Conservation (phyloP, 2,113 vertebrate genomes). For the Aspidoscelis tigris region DNA sequence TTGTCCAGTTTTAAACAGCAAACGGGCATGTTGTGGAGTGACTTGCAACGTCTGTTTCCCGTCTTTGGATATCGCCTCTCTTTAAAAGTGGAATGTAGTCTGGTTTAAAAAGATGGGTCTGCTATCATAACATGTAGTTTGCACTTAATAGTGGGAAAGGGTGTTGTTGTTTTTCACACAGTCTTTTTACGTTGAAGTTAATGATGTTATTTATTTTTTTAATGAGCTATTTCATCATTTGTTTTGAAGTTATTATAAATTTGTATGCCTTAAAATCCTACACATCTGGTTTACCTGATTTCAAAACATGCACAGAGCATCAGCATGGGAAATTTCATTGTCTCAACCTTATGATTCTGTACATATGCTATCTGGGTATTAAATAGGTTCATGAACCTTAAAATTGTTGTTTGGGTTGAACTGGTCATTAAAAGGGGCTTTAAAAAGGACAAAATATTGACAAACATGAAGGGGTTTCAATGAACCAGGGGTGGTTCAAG, state of each 20-base stretch:
- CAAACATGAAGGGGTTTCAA: too few species aligned
- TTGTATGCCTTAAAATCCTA: constrained; percentile 13
- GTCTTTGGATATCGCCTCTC: not conserved
- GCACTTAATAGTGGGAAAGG: not conserved
- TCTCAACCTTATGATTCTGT: not conserved
- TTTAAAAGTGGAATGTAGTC: not conserved
- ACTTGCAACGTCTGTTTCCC: not conserved
- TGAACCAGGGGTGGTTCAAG: too few species aligned
- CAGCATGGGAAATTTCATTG: not conserved
- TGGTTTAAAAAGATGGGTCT: not conserved
- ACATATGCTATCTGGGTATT: too few species aligned
- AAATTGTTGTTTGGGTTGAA: too few species aligned
- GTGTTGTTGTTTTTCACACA: not conserved
- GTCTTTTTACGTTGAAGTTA: constrained; percentile 17
- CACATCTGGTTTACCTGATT: constrained; percentile 15
- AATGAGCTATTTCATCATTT: constrained; percentile 27
- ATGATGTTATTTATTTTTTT: constrained; percentile 31
- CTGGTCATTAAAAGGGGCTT: too few species aligned
- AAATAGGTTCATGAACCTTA: too few species aligned
- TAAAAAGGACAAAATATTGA: too few species aligned
- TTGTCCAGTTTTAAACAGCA: not conserved
- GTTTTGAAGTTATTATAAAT: not conserved
- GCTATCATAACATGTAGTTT: not conserved
- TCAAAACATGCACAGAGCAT: not conserved
- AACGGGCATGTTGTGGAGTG: not conserved